Conservation (phyloP, 1,140 invertebrate species). For the Drosophila auraria region DNA sequence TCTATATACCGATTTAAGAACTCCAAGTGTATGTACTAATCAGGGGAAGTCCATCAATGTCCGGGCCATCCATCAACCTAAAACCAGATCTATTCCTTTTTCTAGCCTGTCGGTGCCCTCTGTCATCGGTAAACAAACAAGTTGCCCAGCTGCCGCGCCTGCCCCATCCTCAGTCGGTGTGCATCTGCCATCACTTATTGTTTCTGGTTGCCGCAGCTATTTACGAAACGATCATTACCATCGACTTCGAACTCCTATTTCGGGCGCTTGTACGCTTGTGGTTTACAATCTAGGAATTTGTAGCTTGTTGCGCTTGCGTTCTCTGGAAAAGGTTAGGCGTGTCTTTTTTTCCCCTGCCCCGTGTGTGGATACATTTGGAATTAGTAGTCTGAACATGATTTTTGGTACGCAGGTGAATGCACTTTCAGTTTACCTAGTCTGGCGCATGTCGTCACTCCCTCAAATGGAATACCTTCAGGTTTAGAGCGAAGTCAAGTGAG, state of each 20-base stretch:
- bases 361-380: slow-evolving; percentile 9
- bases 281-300: slow-evolving; percentile 32
- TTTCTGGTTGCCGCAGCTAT: slow-evolving; percentile 21
- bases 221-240: slow-evolving; percentile 37
- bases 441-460: slow-evolving; percentile 1
- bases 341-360: background rate
- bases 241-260: slow-evolving; percentile 14
- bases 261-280: slow-evolving; percentile 2
- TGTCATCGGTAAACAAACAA: slow-evolving; percentile 29
- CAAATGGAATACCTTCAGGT: background rate
- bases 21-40: background rate
- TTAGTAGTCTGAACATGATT: slow-evolving; percentile 11
- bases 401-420: slow-evolving; percentile 25
- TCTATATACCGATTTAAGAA: background rate
- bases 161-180: slow-evolving; percentile 11
- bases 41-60: slow-evolving; percentile 3
- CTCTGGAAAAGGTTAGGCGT: slow-evolving; percentile 15
- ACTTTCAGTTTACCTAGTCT: slow-evolving; percentile 19
- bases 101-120: slow-evolving; percentile 4
- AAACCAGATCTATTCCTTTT: slow-evolving; percentile 31
- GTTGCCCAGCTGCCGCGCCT: slow-evolving; percentile 29
- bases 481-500: background rate
- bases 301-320: slow-evolving; percentile 31
- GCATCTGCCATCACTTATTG: slow-evolving; percentile 40
- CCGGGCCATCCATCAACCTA: slow-evolving; percentile 10